Evolutionary conservation across 2,797 vertebrate species (phyloP).

Genomic region (Eulemur mongoz): DNA sequence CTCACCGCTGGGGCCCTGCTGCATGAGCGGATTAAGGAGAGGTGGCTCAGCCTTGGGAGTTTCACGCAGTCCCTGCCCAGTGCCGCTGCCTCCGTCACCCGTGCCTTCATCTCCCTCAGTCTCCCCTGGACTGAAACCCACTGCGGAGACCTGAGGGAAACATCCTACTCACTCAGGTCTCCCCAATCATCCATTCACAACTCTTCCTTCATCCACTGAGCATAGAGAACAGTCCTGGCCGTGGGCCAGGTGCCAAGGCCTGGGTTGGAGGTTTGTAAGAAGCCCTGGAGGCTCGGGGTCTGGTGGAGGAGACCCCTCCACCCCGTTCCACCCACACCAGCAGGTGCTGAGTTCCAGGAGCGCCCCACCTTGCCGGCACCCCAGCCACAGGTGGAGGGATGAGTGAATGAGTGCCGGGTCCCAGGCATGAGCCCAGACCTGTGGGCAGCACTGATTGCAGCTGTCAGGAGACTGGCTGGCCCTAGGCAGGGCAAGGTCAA

Average conservation of each 20-base stretch:
- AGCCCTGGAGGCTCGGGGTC: too few relatives aligned
- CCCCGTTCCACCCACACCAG: fast-evolving
- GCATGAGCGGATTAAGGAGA: neutral
- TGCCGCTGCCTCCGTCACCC: fast-evolving
- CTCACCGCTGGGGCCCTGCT: neutral
- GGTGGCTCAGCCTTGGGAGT: neutral
- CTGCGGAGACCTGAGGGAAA: fast-evolving
- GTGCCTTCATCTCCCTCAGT: fast-evolving
- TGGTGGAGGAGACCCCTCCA: fast-evolving
- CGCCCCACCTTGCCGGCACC: fast-evolving
- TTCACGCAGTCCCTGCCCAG: neutral
- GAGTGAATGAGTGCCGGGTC: neutral
- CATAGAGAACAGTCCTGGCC: neutral
- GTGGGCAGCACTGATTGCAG: neutral
- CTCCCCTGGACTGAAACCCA: neutral
- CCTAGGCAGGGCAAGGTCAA: neutral
- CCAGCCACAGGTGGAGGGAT: fast-evolving
- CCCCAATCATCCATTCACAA: neutral
- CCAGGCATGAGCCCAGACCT: neutral
- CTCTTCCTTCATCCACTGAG: neutral
- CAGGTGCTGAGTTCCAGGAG: neutral
- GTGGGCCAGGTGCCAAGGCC: neutral
- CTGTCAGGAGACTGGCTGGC: neutral
- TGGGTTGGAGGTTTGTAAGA: too few relatives aligned
- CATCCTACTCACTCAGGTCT: neutral